phyloP scores from a whole-genome alignment of 2,113 vertebrate genomes.

The Tragulus kanchil region DNA sequence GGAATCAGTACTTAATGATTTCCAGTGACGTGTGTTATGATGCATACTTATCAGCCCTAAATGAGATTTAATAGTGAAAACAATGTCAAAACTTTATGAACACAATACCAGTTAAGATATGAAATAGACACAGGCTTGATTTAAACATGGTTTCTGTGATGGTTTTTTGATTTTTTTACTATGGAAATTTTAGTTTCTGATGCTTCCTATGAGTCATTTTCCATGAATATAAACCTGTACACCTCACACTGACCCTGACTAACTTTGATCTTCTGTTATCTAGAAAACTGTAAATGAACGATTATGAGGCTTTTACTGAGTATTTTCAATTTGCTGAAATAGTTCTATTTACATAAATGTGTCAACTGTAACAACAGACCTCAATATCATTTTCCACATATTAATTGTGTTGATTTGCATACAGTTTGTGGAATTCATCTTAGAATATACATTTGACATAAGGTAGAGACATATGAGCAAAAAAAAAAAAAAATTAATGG shows the following conservation, averaged over 20 bases:
- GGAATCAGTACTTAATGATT: background rate
- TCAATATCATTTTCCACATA: background rate
- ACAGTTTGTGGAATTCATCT: background rate
- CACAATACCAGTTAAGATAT: background rate
- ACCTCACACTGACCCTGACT: background rate
- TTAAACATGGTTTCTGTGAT: background rate
- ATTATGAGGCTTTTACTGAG: background rate
- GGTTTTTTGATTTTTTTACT: constrained; percentile 7
- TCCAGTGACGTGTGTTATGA: background rate
- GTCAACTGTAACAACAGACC: background rate
- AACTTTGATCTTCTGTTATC: constrained; percentile 37
- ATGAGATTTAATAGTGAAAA: background rate
- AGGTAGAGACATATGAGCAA: background rate
- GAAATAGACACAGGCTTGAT: constrained; percentile 11
- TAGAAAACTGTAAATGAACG: background rate
- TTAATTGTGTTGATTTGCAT: background rate
- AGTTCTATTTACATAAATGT: background rate
- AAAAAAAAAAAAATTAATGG: background rate
- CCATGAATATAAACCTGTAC: constrained; percentile 22
- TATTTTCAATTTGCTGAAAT: constrained; percentile 29
- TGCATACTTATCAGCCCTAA: background rate
- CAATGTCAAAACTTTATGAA: background rate
- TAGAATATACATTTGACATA: background rate
- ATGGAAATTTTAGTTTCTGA: constrained; percentile 16
- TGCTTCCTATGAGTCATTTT: constrained; percentile 48